These are phyloP conservation scores for Laodelphax striatellus DNA, from an alignment of 1,140 invertebrate species.

Conservation along the genomic window DNA sequence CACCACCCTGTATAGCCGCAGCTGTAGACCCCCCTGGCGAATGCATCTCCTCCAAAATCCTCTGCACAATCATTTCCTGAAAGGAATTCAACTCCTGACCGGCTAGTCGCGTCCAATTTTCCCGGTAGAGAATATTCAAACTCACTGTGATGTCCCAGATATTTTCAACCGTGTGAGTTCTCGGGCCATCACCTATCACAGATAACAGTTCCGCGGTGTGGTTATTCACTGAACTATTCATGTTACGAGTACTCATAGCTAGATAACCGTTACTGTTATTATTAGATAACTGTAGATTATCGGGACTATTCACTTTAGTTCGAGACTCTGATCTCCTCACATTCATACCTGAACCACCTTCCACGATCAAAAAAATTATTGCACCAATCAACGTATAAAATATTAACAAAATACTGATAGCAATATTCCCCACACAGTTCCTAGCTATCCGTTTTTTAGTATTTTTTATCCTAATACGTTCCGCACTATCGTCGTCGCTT, in stretches of 20 bases:
- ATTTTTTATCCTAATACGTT: constrained; percentile 41
- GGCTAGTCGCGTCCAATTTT: constrained; percentile 85
- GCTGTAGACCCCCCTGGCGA: constrained; percentile 19
- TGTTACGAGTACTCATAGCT: neutral
- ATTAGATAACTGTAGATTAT: neutral
- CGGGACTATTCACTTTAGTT: no score
- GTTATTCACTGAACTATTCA: constrained; percentile 18
- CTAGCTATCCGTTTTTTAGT: constrained; percentile 50
- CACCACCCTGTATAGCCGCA: neutral
- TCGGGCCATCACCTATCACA: constrained; percentile 43
- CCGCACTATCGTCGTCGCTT: constrained; percentile 29
- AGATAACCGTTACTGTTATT: neutral
- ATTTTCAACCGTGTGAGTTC: constrained; percentile 67
- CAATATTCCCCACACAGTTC: constrained; percentile 72
- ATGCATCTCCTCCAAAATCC: constrained; percentile 57
- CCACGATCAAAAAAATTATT: constrained; percentile 84
- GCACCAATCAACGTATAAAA: constrained; percentile 84
- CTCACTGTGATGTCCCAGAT: constrained; percentile 93
- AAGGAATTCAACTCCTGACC: constrained; percentile 78
- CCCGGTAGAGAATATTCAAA: constrained; percentile 85
- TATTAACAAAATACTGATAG: constrained; percentile 74
- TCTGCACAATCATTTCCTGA: constrained; percentile 72
- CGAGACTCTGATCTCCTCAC: no score
- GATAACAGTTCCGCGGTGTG: constrained; percentile 30
- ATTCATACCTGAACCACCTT: constrained; percentile 50